Percentiles rank a stretch among this genome's conserved stretches.
Conservation (phyloP, 2,113 vertebrate species). For the Siniperca knerii region DNA sequence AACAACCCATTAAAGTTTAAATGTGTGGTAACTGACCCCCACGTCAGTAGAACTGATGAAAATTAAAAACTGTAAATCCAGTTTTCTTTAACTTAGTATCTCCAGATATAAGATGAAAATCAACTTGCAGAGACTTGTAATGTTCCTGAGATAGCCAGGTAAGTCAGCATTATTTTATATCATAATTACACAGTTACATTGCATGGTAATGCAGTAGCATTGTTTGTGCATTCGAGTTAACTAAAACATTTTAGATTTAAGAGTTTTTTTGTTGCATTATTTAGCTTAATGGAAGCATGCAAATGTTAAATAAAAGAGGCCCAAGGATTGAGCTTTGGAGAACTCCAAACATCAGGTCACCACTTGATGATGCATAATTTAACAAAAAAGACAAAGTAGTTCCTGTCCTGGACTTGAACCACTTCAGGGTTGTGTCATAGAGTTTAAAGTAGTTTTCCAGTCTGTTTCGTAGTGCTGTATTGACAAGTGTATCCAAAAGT, state of each 20-base stretch:
- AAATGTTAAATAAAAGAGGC: neutral
- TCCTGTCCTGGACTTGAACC: neutral
- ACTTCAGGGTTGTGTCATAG: neutral
- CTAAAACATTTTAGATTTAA: neutral
- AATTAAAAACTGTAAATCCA: neutral
- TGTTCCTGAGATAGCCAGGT: neutral
- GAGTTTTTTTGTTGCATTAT: neutral
- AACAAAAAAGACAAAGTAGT: neutral
- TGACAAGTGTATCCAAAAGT: neutral
- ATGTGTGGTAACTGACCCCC: neutral
- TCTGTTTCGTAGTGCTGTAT: neutral
- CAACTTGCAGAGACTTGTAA: neutral
- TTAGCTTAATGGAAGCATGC: neutral
- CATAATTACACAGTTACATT: neutral
- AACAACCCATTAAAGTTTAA: slow-evolving; percentile 5
- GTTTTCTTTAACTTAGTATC: neutral
- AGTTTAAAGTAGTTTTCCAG: neutral
- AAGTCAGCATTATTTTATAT: neutral
- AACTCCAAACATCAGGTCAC: neutral
- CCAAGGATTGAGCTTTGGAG: neutral
- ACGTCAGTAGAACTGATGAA: neutral
- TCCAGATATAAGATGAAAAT: neutral
- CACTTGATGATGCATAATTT: neutral
- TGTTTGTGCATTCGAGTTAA: neutral
- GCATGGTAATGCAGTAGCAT: neutral